Evolutionary conservation across 2,888 invertebrate genomes (phyloP).

Genomic region (Diarsia brunnea): DNA sequence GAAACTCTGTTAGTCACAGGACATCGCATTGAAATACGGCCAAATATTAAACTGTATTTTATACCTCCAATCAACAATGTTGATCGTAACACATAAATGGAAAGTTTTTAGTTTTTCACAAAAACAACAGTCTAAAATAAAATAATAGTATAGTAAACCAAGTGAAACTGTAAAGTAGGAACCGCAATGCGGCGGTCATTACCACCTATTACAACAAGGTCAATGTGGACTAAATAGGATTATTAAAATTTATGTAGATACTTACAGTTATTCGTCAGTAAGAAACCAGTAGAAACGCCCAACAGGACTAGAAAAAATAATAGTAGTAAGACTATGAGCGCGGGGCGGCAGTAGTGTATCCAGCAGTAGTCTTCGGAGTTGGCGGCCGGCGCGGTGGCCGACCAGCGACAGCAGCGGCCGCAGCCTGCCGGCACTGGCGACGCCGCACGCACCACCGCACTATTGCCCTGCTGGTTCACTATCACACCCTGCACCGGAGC

Average conservation of each 20-base stretch:
- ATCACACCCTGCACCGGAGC: conserved; percentile 88
- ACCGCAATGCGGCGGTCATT: conserved; percentile 59
- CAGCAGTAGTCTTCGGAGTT: conserved; percentile 89
- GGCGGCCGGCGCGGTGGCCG: conserved; percentile 80
- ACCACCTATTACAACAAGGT: conserved; percentile 55
- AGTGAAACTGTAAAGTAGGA: conserved; percentile 18
- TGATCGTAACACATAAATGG: not conserved
- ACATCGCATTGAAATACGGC: not conserved
- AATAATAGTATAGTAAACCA: conserved; percentile 1
- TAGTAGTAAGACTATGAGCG: conserved; percentile 88
- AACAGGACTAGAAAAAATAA: conserved; percentile 90
- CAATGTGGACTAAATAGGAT: conserved; percentile 46
- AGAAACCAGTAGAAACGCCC: conserved; percentile 90
- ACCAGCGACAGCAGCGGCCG: conserved; percentile 83
- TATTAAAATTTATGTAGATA: conserved; percentile 68
- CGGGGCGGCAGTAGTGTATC: conserved; percentile 90
- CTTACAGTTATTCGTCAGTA: conserved; percentile 91
- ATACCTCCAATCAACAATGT: not conserved
- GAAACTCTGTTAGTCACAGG: not conserved
- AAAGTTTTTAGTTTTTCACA: not conserved
- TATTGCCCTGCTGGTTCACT: conserved; percentile 89
- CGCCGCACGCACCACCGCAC: conserved; percentile 85
- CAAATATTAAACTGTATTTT: not conserved
- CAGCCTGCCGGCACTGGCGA: conserved; percentile 77
- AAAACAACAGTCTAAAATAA: not conserved